These are phyloP conservation scores for Hemibagrus wyckioides DNA, from an alignment of 2,113 vertebrate species.

Conservation along the genomic window DNA sequence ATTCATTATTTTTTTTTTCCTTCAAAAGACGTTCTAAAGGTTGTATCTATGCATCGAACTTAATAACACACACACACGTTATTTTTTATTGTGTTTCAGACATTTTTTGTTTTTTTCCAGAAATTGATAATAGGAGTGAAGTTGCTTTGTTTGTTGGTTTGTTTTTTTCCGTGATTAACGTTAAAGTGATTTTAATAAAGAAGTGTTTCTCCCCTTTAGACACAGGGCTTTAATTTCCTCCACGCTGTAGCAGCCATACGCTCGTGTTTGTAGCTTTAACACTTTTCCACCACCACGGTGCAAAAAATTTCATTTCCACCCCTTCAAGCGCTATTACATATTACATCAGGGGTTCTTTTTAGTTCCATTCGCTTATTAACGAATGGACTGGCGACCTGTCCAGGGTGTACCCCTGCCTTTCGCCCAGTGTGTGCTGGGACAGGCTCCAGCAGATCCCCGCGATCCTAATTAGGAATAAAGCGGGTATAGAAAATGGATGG, in stretches of 20 bases:
- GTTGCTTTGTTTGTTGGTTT: not conserved
- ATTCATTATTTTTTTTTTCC: no score
- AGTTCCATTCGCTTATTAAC: not conserved
- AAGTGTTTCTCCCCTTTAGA: not conserved
- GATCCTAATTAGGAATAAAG: no score
- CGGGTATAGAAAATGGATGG: no score
- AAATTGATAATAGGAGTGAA: not conserved
- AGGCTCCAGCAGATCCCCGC: no score
- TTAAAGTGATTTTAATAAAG: not conserved
- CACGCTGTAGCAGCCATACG: no score
- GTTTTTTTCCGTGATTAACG: not conserved
- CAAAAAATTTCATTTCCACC: not conserved
- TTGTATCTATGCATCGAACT: constrained; percentile 39
- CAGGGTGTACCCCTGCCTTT: no score
- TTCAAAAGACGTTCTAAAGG: not conserved
- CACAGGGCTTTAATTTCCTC: not conserved
- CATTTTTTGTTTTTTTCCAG: not conserved
- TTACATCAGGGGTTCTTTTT: not conserved
- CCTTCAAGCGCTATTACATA: not conserved
- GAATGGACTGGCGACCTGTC: no score
- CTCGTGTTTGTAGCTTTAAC: not conserved
- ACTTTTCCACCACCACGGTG: not conserved
- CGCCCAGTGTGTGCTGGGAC: no score
- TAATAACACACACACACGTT: no score
- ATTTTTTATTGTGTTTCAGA: not conserved